A percentile compares a stretch with the other conserved stretches of the same genome.
Evolutionary conservation across 2,888 invertebrate genomes (phyloP).

Genomic region (Anthrax anthrax): DNA sequence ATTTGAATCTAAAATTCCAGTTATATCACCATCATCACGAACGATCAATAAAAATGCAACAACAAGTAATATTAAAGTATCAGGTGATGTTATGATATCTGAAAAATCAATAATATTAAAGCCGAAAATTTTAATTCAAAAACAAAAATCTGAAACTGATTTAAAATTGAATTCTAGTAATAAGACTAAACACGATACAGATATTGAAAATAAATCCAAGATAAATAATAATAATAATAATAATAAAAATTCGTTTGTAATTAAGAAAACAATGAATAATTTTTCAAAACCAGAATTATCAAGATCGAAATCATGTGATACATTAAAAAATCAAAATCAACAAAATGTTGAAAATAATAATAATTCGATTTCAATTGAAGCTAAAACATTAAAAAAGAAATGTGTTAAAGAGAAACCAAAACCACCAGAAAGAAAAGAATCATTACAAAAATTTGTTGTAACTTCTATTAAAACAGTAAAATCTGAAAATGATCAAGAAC

Average conservation of each 20-base stretch:
- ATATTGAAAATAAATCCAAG: slow-evolving; percentile 24
- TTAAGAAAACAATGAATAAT: neutral
- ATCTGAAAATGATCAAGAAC: neutral
- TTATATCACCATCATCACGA: slow-evolving; percentile 18
- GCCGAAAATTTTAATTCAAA: slow-evolving; percentile 15
- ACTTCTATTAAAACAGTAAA: neutral
- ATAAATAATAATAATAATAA: slow-evolving; percentile 8
- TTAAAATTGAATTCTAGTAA: slow-evolving; percentile 25
- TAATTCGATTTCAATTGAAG: neutral
- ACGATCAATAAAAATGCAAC: slow-evolving; percentile 6
- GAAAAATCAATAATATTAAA: slow-evolving; percentile 7
- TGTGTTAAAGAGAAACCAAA: slow-evolving; percentile 20
- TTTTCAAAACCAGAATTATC: neutral
- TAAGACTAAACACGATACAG: too few species aligned
- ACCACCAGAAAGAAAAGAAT: slow-evolving; percentile 31
- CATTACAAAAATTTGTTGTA: slow-evolving; percentile 23
- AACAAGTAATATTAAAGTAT: neutral
- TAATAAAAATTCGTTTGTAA: too few species aligned
- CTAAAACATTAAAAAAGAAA: neutral
- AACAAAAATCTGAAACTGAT: slow-evolving; percentile 34
- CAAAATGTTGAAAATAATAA: neutral
- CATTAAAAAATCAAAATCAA: neutral
- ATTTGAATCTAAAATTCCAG: slow-evolving; percentile 19
- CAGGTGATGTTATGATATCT: neutral
- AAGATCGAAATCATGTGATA: neutral